Evolutionary conservation across 2,888 invertebrate species (phyloP).

Genomic region (Hesperia comma): DNA sequence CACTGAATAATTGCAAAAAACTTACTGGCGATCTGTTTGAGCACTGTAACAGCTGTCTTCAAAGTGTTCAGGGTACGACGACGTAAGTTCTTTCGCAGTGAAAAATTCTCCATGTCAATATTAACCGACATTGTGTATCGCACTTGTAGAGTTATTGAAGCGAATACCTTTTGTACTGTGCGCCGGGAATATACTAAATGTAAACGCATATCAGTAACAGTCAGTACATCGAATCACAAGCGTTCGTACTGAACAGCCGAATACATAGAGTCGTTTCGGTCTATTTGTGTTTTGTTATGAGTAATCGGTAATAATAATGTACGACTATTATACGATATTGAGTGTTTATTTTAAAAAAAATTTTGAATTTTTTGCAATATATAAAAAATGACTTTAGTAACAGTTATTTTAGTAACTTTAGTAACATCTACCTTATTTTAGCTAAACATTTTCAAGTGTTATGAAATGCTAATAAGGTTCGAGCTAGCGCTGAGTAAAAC

Average conservation of each 20-base stretch:
- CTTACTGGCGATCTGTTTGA: constrained; percentile 80
- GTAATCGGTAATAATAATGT: no score
- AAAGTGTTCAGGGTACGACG: constrained; percentile 76
- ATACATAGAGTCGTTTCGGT: constrained; percentile 53
- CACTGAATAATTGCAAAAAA: constrained; percentile 41
- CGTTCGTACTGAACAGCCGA: constrained; percentile 62
- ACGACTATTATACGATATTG: not conserved
- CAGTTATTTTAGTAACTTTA: no score
- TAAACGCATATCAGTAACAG: constrained; percentile 76
- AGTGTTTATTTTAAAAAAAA: no score
- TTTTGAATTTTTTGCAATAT: no score
- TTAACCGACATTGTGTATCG: constrained; percentile 67
- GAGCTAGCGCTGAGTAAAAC: not conserved
- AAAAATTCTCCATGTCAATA: constrained; percentile 76
- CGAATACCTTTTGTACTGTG: constrained; percentile 69
- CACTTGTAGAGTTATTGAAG: constrained; percentile 45
- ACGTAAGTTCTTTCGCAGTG: constrained; percentile 74
- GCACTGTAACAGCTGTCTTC: constrained; percentile 74
- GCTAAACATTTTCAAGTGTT: not conserved
- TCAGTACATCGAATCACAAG: constrained; percentile 61
- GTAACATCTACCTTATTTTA: no score
- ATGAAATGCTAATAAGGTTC: constrained; percentile 6
- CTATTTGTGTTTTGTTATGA: not conserved
- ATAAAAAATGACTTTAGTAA: no score
- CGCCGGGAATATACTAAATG: constrained; percentile 71